Evolutionary conservation across 2,797 vertebrate species (phyloP), one percentile per base, ranked within the genome.

Genomic region (Dallia pectoralis): DNA sequence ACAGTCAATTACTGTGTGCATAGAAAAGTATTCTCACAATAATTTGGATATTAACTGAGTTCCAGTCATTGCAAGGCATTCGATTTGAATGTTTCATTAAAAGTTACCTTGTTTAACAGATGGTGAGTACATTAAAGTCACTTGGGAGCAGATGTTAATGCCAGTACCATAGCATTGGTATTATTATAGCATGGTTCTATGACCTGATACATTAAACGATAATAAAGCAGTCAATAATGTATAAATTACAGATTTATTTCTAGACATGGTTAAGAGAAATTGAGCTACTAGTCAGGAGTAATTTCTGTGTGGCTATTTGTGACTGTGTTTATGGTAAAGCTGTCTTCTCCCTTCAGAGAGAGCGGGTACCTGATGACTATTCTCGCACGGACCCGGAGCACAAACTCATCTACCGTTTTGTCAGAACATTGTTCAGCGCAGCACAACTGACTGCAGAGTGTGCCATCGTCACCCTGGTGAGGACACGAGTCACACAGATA

Each of bases 361-460:
- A 94, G 1, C 93, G 94, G 89, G 93, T 98, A 77, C 96, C 96
- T 32, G 85, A 87, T 79, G 95, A 98, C 82, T 98, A 98, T 27
- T 90, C 96, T 87, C 93, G 91, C 73, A 93, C 94, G 0, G 94
- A 96, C 84, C 96, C 96, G 0, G 96, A 98, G 86, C 96, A 97
- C 92, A 97, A 95, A 83, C 96, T 97, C 87, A 97, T 98, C 83
- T 98, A 98, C 82, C 95, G 96, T 11, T 98, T 98, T 36, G 95
- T 98, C 80, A 89, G 96, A 77, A 97, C 96, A 0, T 82, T 98
- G 84, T 98, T 98, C 92, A 97, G 95, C 79, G 94, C 96, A 44
- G 96, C 96, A 83, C 96, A 97, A 86, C 94, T 98, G 88, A 97
- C 96, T 0, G 94, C 96, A 29, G 96, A 98, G 91, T 98, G 96